Base-by-base conservation (phyloP, 2,888 invertebrate species). In the Plagodis dolabraria region DNA sequence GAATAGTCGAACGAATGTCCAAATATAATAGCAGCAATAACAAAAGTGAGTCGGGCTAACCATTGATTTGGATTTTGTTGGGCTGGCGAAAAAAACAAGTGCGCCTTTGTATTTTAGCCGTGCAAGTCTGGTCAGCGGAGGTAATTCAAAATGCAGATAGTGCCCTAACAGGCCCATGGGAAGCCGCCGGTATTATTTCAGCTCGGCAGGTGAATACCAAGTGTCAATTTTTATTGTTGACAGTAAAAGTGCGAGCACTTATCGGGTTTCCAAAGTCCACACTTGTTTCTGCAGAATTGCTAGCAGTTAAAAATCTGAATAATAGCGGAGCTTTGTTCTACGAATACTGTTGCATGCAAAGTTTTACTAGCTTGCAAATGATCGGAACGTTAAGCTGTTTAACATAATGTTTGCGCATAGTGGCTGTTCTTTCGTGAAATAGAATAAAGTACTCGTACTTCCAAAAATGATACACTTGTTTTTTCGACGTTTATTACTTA, bases 1-100 rank as follows among this genome's bases (percentile, higher is more conserved):
- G 77, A 75, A 78, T 76, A 74, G 75, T 71, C 74, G 65, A 71
- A 75, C 81, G 75, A 71, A 77, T 70, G 80, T 75, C 75, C 80
- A 76, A 79, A 82, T 80, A 86, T 88, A 87, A 87, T 87, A 76
- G 87, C 76, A 78, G 85, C 86, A 85, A 88, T 87, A 87, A 89
- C 86, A 91, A 89, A 91, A 90, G 89, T 89, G 85, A 88, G 83
- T 80, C 76, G 83, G 74, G 79, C 86, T 88, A 82, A 89, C 92
- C 92, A 91, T 91, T 91, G 92, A 92, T 92, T 92, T 88, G 85
- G 85, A 86, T 87, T 90, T 84, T 78, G 86, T 83, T 76, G 81
- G 81, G 77, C 74, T 73, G 71, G 70, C 77, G 60, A 85, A 89
- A 90, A 88, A 87, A 87, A 81, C 74, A 79, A 86, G 74, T 73